Conservation (phyloP, 2,888 invertebrate genomes). For the Sinelater perroti region DNA sequence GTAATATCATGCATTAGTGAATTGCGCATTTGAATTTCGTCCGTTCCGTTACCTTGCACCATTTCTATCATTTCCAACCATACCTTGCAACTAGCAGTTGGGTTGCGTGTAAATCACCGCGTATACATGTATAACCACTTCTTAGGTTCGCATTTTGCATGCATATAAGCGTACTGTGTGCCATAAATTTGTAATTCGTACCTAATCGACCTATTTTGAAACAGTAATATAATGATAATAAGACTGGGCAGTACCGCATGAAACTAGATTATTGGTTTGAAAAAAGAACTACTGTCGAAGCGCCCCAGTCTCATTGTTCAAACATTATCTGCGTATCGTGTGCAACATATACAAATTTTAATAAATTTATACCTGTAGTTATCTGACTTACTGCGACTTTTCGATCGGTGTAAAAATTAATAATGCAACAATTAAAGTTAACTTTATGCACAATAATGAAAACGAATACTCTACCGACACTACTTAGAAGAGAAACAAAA, state of each 20-base stretch:
- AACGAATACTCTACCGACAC: too few species aligned
- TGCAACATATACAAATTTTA: too few species aligned
- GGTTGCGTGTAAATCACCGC: conserved; percentile 19
- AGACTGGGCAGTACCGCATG: conserved; percentile 2
- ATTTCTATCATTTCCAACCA: conserved; percentile 4
- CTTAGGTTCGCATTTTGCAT: conserved; percentile 26
- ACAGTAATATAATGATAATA: conserved; percentile 14
- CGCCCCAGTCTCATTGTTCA: too few species aligned
- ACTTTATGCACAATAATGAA: conserved; percentile 10
- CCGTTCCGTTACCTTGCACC: too few species aligned
- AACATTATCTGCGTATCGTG: too few species aligned
- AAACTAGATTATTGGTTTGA: not conserved
- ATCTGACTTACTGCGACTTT: conserved; percentile 26
- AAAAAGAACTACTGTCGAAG: too few species aligned
- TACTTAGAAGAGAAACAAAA: too few species aligned
- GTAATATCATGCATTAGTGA: conserved; percentile 36
- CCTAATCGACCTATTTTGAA: conserved; percentile 26
- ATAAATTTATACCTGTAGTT: too few species aligned
- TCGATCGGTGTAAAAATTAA: conserved; percentile 3
- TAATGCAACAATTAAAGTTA: conserved; percentile 1
- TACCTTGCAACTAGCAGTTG: not conserved
- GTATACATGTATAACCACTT: conserved; percentile 15
- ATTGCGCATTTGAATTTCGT: conserved; percentile 15
- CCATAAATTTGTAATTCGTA: conserved; percentile 28
- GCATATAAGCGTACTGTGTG: conserved; percentile 30